A percentile compares a stretch with the other conserved stretches of the same genome.
phyloP scores from a whole-genome alignment of 2,113 vertebrate genomes.

The Chaetura pelagica region DNA sequence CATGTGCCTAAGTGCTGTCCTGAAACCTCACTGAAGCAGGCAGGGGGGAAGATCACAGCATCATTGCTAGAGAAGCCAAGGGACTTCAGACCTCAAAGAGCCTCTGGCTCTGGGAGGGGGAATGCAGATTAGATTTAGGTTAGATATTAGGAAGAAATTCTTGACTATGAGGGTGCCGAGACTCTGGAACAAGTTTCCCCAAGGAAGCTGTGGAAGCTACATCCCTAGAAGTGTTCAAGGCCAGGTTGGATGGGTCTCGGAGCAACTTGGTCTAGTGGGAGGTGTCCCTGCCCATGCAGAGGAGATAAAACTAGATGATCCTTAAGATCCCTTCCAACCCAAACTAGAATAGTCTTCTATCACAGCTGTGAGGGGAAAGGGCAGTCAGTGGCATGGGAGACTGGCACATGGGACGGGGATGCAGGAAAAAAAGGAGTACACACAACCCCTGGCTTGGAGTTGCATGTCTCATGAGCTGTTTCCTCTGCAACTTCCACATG shows the following conservation, averaged over 20 bases:
- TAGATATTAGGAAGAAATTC: no score
- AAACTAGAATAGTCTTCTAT: no score
- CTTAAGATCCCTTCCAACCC: no score
- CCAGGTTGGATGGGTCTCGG: no score
- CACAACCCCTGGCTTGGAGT: background rate
- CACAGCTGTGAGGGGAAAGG: background rate
- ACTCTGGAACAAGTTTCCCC: no score
- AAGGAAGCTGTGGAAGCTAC: no score
- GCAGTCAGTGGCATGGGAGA: rapidly evolving
- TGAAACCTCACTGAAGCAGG: background rate
- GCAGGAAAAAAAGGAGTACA: background rate
- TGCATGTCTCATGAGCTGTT: background rate
- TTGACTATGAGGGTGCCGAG: no score
- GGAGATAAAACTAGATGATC: no score
- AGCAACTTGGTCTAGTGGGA: no score
- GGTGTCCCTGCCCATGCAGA: no score
- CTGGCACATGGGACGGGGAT: background rate
- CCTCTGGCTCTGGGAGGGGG: background rate
- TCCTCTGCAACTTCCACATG: background rate
- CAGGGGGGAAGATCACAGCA: background rate
- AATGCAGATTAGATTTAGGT: background rate
- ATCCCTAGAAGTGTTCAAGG: no score
- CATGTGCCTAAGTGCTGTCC: background rate
- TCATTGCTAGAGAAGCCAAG: background rate
- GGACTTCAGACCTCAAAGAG: background rate